These are phyloP conservation scores for Antheraea assamensis DNA, from an alignment of 2,888 invertebrate genomes.

Conservation along the genomic window DNA sequence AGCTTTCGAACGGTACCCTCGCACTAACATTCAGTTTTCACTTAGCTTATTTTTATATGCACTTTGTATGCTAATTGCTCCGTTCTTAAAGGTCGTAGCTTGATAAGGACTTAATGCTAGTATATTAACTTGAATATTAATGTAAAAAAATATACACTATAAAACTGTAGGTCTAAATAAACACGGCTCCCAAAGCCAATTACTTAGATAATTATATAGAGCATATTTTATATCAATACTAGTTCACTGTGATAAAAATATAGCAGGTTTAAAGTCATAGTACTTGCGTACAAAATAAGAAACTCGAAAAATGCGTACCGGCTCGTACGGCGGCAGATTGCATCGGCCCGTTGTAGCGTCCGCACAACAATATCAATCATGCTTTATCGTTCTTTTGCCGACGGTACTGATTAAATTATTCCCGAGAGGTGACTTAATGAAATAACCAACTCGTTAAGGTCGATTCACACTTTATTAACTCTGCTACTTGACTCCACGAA, in stretches of 20 bases:
- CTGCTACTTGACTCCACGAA: background rate
- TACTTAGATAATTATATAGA: background rate
- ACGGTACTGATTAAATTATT: conserved; percentile 79
- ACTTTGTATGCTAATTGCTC: too few relatives aligned
- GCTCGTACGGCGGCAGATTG: conserved; percentile 48
- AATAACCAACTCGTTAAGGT: conserved; percentile 55
- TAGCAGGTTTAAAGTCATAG: background rate
- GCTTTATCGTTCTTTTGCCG: conserved; percentile 74
- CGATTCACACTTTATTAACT: conserved; percentile 38
- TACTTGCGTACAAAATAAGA: conserved; percentile 1
- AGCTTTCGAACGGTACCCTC: too few relatives aligned
- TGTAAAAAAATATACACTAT: too few relatives aligned
- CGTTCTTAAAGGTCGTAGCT: too few relatives aligned
- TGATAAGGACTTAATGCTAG: too few relatives aligned
- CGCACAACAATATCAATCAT: conserved; percentile 74
- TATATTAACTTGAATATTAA: too few relatives aligned
- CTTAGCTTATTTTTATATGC: too few relatives aligned
- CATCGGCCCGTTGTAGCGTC: conserved; percentile 44
- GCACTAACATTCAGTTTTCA: too few relatives aligned
- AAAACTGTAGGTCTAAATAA: too few relatives aligned
- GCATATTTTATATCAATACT: background rate
- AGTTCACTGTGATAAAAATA: background rate
- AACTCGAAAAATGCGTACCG: conserved; percentile 1
- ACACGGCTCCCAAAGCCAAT: background rate
- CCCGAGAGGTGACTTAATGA: conserved; percentile 72